Conservation (phyloP, 2,113 vertebrate species). For the Dipodomys spectabilis region DNA sequence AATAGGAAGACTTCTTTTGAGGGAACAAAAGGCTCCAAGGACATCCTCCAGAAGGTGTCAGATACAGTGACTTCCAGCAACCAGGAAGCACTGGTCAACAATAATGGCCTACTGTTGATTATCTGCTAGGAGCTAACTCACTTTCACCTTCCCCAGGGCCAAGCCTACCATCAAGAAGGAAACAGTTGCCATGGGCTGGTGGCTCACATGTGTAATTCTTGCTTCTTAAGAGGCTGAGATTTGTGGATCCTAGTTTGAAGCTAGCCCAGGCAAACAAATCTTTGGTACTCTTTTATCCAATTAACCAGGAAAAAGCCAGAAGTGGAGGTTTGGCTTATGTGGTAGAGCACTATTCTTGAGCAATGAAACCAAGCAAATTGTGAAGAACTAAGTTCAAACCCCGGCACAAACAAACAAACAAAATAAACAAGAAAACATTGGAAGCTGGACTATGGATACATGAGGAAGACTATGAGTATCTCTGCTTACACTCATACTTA, state of each 20-base stretch:
- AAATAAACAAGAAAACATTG: too few species aligned
- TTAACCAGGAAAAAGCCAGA: too few species aligned
- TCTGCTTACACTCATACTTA: neutral
- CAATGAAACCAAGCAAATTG: too few species aligned
- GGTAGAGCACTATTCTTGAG: too few species aligned
- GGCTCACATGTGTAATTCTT: too few species aligned
- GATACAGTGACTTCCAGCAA: neutral
- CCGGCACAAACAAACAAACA: too few species aligned
- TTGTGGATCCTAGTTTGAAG: too few species aligned
- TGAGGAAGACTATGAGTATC: neutral
- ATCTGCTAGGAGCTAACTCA: conserved; percentile 4
- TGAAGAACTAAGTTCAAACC: too few species aligned
- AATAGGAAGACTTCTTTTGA: neutral
- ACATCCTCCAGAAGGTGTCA: conserved; percentile 3
- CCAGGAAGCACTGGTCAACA: neutral
- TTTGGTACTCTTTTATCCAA: too few species aligned
- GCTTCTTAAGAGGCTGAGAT: too few species aligned
- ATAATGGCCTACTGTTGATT: neutral
- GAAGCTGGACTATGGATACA: neutral
- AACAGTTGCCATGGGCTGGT: neutral
- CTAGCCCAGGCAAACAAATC: too few species aligned
- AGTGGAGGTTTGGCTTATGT: too few species aligned
- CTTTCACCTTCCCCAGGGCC: neutral
- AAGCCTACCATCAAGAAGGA: neutral
- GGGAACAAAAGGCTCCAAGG: conserved; percentile 10